phyloP scores from a whole-genome alignment of 2,797 vertebrate genomes.

The Australoheros facetus region DNA sequence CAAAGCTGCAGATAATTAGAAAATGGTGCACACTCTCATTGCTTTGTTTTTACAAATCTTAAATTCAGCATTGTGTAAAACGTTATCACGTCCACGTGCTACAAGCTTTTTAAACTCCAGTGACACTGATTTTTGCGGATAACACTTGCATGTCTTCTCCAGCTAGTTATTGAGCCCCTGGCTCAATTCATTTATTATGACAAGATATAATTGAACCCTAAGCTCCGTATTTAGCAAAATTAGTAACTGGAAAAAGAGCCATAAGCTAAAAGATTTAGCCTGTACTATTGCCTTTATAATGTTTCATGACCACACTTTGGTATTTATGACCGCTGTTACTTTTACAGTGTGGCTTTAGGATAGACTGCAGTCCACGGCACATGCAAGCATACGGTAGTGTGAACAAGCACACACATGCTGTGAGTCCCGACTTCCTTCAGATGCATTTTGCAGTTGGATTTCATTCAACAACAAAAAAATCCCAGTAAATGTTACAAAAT shows the following conservation, averaged over 20 bases:
- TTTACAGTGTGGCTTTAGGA: slow-evolving; percentile 15
- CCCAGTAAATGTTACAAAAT: background rate
- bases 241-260: background rate
- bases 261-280: slow-evolving; percentile 8
- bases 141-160: background rate
- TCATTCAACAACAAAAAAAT: background rate
- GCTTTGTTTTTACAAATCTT: background rate
- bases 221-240: background rate
- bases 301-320: background rate
- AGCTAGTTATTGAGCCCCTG: background rate
- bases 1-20: slow-evolving; percentile 20
- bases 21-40: slow-evolving; percentile 4
- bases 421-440: background rate
- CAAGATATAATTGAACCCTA: background rate
- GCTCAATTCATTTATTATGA: background rate
- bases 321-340: slow-evolving; percentile 2
- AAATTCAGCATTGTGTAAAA: background rate
- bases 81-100: background rate
- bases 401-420: background rate
- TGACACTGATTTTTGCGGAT: background rate
- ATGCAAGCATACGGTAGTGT: background rate
- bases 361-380: background rate
- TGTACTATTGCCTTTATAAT: background rate
- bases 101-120: background rate
- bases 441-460: background rate